Evolutionary conservation across 2,797 vertebrate genomes (phyloP).

Genomic region (Microhierax caerulescens): DNA sequence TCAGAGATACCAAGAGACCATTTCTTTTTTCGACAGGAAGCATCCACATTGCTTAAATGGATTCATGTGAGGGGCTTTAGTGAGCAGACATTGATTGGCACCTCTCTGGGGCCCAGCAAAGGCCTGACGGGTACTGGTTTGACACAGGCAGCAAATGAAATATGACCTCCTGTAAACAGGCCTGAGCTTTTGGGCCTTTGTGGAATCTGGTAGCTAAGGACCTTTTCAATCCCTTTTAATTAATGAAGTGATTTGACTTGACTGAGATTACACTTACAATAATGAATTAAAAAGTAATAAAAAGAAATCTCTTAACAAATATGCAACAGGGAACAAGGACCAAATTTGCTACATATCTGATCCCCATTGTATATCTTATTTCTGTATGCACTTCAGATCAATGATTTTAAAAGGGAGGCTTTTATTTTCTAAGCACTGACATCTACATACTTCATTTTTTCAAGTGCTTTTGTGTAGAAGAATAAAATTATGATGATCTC

Average conservation of each 20-base stretch:
- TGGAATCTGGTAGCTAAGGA: conserved; percentile 86
- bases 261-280: conserved; percentile 81
- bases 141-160: conserved; percentile 94
- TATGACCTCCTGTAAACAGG: conserved; percentile 90
- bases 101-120: conserved; percentile 76
- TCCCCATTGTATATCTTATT: neutral
- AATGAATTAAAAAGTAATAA: conserved; percentile 75
- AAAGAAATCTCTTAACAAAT: conserved; percentile 53
- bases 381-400: neutral
- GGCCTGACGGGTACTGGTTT: conserved; percentile 81
- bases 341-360: neutral
- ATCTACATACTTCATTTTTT: neutral
- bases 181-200: conserved; percentile 83
- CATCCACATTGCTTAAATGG: conserved; percentile 92
- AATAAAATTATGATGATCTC: conserved; percentile 9
- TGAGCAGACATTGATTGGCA: conserved; percentile 91
- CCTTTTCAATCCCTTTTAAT: conserved; percentile 91
- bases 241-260: conserved; percentile 92
- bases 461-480: neutral
- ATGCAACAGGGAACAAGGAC: conserved; percentile 12
- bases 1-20: conserved; percentile 89
- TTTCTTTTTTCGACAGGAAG: conserved; percentile 86
- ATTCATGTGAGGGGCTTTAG: conserved; percentile 85
- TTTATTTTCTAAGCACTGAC: neutral
- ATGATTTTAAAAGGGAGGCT: neutral